Base-by-base conservation (phyloP, 2,888 invertebrate species). In the Epinotia bilunana region DNA sequence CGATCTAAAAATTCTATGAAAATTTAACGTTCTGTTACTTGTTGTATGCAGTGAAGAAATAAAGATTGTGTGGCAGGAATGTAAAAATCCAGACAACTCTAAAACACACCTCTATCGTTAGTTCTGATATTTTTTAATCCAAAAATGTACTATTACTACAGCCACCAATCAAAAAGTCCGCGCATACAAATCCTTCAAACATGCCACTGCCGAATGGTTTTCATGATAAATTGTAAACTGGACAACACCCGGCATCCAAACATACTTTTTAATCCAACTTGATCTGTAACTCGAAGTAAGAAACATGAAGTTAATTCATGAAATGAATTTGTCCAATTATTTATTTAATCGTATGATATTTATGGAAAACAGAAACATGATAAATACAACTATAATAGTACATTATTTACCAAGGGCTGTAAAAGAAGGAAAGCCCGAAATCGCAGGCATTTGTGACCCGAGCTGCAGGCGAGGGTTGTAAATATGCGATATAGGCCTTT, bases 151-250 rank as follows among this genome's bases (percentile, higher is more conserved):
- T 3, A 33, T 6, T 7, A 33, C 39, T 39, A 12, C 20, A 68
- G 39, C 57, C 16, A 23, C 62, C 23, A 68, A 58, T 39, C 20
- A 57, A 68, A 67, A 57, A 20, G 20, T 18, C 39, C 5, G 11
- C 53, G 49, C 28, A n/a, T n/a, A 58, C 20, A 58, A 68, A 58
- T 68, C 58, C 16, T 68, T 68, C 43, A 58, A 68, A 68, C 6
- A 7, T 58, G 43, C 23, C 68, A 58, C 20, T 43, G 39, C 16
- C 57, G 20, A 7, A 39, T 57, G 68, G 58, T 57, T 53, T 58
- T 68, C 5, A 16, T 58, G 20, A 58, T 68, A 58, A 58, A 68
- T n/a, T 43, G 16, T 46, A 20, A 20, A 58, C n/a, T 57, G 39
- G 9, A 65, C 23, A 53, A n/a, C 16, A 53, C n/a, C 6, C 53